Conservation (phyloP, 2,888 invertebrate genomes). For the Shargacucullia verbasci region DNA sequence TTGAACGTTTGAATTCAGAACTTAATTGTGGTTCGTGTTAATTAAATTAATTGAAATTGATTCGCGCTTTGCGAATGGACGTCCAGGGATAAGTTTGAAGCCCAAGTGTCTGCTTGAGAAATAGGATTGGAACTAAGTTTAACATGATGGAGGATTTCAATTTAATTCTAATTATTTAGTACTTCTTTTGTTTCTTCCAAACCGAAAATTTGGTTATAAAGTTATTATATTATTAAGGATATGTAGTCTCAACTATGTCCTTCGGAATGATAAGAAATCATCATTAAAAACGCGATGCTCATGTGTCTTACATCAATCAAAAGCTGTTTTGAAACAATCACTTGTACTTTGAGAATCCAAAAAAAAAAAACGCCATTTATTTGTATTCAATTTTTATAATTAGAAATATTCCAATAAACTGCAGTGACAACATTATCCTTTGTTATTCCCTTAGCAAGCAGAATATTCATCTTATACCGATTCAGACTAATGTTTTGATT, state of each 20-base stretch:
- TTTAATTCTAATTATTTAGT: slow-evolving; percentile 19
- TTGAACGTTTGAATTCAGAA: slow-evolving; percentile 74
- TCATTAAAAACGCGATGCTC: too few species aligned
- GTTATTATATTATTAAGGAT: too few species aligned
- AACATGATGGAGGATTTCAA: slow-evolving; percentile 1
- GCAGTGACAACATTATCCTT: slow-evolving; percentile 2
- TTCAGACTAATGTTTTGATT: slow-evolving; percentile 53
- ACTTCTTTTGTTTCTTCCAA: too few species aligned
- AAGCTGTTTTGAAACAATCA: too few species aligned
- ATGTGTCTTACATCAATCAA: too few species aligned
- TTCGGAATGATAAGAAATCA: too few species aligned
- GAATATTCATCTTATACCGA: slow-evolving; percentile 22
- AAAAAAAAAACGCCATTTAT: too few species aligned
- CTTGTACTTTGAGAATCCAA: neutral
- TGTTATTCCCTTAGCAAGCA: slow-evolving; percentile 38
- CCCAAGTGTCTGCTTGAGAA: slow-evolving; percentile 18
- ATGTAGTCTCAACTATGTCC: too few species aligned
- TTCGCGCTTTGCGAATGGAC: slow-evolving; percentile 32
- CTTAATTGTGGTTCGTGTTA: slow-evolving; percentile 69
- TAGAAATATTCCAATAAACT: slow-evolving; percentile 35
- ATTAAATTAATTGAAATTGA: slow-evolving; percentile 65
- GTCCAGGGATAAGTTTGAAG: slow-evolving; percentile 25
- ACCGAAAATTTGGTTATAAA: too few species aligned
- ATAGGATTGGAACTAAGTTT: slow-evolving; percentile 20
- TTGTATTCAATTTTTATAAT: too few species aligned